Conservation (phyloP, 2,888 invertebrate genomes). For the Drosophila flavopinicola region DNA sequence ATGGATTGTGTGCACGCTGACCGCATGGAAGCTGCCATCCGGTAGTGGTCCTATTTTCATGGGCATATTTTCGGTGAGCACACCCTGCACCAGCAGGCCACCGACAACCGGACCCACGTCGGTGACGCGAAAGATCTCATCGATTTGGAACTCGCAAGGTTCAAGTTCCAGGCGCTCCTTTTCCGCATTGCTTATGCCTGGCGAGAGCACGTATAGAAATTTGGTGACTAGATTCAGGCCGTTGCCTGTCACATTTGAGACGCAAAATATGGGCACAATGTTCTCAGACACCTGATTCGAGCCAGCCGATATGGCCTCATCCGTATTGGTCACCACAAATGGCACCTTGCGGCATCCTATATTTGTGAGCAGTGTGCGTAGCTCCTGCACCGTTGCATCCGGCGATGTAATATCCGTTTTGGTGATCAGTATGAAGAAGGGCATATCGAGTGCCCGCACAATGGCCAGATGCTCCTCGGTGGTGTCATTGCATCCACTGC, state of each 20-base stretch:
- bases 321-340: conserved; percentile 87
- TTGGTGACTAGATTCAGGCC: conserved; percentile 93
- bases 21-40: conserved; percentile 91
- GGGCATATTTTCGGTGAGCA: conserved; percentile 92
- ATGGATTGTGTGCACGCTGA: conserved; percentile 92
- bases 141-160: conserved; percentile 94
- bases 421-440: conserved; percentile 96
- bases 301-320: conserved; percentile 90
- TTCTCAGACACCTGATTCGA: conserved; percentile 88
- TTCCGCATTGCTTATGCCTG: conserved; percentile 87
- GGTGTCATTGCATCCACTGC: conserved; percentile 91
- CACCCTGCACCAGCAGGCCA: conserved; percentile 93
- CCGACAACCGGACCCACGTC: conserved; percentile 94
- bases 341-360: conserved; percentile 89
- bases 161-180: conserved; percentile 90
- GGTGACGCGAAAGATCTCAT: conserved; percentile 95
- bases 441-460: conserved; percentile 91
- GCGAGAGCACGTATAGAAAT: conserved; percentile 93
- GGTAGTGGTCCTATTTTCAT: conserved; percentile 91
- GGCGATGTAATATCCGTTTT: conserved; percentile 94
- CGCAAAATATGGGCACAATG: conserved; percentile 92
- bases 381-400: conserved; percentile 85
- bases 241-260: conserved; percentile 95
- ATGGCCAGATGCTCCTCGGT: conserved; percentile 96
- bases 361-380: conserved; percentile 88